Percentiles rank a stretch among this genome's conserved stretches.
Evolutionary conservation across 2,888 invertebrate species (phyloP).

Genomic region (Nomada lathburiana): DNA sequence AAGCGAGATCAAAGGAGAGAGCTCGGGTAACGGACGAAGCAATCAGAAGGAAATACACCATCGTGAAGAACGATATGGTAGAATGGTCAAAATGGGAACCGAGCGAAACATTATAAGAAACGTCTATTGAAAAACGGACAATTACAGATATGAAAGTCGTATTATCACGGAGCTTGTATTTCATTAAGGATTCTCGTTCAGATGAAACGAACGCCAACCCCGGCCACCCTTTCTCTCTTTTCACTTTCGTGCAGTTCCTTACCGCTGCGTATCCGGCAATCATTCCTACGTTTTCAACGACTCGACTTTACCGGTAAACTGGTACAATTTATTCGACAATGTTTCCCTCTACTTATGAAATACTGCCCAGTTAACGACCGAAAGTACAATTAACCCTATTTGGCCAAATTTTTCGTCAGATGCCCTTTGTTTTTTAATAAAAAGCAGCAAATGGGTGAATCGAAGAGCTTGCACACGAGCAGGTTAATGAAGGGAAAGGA

Average conservation of each 20-base stretch:
- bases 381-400: not conserved
- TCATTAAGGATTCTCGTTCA: conserved; percentile 13
- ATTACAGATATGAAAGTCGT: conserved; percentile 32
- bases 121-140: conserved; percentile 12
- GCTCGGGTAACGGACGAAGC: conserved; percentile 14
- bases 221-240: no score
- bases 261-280: no score
- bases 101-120: not conserved
- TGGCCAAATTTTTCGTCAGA: not conserved
- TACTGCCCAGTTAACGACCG: not conserved
- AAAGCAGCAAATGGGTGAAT: no score
- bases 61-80: not conserved
- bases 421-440: no score
- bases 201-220: not conserved
- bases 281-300: not conserved
- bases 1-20: conserved; percentile 35
- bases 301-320: not conserved
- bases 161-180: conserved; percentile 18
- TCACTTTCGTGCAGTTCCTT: not conserved
- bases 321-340: not conserved
- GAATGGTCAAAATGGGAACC: not conserved
- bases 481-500: not conserved
- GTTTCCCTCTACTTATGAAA: not conserved
- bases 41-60: conserved; percentile 27
- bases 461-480: no score